Conservation (phyloP, 2,113 vertebrate species). For the Nannobrachium achirus region DNA sequence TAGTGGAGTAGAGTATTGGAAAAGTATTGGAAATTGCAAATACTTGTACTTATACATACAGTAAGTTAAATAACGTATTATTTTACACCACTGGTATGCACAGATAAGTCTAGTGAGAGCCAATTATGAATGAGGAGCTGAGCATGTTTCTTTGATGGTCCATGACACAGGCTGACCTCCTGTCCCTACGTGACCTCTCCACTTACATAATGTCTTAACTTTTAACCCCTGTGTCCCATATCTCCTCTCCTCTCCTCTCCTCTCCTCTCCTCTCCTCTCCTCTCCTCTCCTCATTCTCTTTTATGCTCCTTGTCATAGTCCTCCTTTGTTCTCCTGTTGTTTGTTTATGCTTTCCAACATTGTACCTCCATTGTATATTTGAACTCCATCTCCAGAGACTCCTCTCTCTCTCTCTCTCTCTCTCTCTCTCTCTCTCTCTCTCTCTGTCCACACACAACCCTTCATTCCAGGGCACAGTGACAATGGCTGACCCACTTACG, state of each 20-base stretch:
- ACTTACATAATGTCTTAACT: constrained; percentile 2
- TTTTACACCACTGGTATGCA: no score
- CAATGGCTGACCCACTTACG: constrained; percentile 57
- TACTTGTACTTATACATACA: no score
- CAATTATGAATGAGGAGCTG: background rate
- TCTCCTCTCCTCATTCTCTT: background rate
- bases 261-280: background rate
- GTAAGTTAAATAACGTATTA: no score
- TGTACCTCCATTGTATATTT: constrained; percentile 6
- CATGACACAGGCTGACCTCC: background rate
- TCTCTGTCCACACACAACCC: no score
- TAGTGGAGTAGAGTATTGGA: no score
- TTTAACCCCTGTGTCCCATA: background rate
- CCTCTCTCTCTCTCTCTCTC: no score
- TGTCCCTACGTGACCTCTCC: background rate
- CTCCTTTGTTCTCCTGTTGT: background rate
- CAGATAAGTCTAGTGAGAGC: no score
- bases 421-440: no score
- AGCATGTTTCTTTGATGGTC: background rate
- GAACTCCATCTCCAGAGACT: constrained; percentile 12
- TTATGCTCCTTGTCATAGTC: background rate
- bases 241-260: background rate
- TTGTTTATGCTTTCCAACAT: background rate
- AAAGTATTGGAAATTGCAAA: no score
- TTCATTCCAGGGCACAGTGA: constrained; percentile 14